Evolutionary conservation across 1,140 invertebrate genomes (phyloP), one percentile per base, ranked within the genome.

Genomic region (Tetragonula clypearis): DNA sequence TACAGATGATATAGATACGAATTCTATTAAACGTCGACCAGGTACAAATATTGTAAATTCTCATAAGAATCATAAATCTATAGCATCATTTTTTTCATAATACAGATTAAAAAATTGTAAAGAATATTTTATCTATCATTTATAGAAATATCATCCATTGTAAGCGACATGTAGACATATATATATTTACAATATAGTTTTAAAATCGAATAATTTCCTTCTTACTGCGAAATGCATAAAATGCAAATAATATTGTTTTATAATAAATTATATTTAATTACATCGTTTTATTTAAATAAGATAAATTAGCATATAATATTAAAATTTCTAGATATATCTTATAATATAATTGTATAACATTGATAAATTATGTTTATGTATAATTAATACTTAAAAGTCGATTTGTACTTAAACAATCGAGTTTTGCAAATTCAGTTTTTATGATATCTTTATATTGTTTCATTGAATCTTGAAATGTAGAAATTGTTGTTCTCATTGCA

Each of bases 321-420:
- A 35, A 35, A 35, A 35, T 6, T 41, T 69, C 17, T 30, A 68
- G 26, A 15, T 19, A 30, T 69, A 30, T 69, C 9, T 41, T 69
- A 69, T 41, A 41, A 69, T 69, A 41, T 69, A 69, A 2, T 26
- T 35, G 11, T 41, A 21, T 19, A 41, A 69, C 14, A 74, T 30
- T 30, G 2, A 23, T 58, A n/a, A 71, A 17, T 53, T 79, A 84
- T 23, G 12, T 56, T 15, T 17, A 73, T 8, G 30, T n/a, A n/a
- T 72, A 85, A 86, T 87, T 74, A 73, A 87, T 83, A 17, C 19
- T 75, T 79, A 87, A 74, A 78, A 87, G 86, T 53, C 86, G 68
- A 30, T 87, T 76, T 60, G 86, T 87, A 26, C 68, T 87, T n/a
- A 86, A 73, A 60, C 53, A 72, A 26, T 87, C 79, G 1, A 86